Percentiles rank a stretch among this genome's conserved stretches.
These are phyloP conservation scores for Euschistus heros DNA, from an alignment of 1,140 invertebrate species.

Conservation along the genomic window DNA sequence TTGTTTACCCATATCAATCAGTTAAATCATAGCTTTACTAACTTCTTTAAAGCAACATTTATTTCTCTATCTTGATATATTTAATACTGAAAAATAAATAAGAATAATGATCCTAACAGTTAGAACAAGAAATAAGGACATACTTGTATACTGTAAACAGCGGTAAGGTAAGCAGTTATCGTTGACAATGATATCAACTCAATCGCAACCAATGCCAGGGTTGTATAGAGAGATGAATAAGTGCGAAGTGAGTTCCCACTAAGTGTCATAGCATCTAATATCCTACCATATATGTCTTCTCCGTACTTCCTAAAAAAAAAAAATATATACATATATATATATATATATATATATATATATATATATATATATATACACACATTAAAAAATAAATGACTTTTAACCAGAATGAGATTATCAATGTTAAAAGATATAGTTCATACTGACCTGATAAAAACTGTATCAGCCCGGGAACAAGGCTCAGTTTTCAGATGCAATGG, in stretches of 20 bases:
- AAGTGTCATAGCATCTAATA: conserved; percentile 60
- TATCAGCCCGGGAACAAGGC: not conserved
- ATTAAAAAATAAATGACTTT: not conserved
- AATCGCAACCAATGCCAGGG: conserved; percentile 74
- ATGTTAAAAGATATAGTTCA: conserved; percentile 52
- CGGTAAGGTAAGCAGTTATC: conserved; percentile 71
- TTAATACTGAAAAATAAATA: too few relatives aligned
- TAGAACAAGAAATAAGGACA: too few relatives aligned
- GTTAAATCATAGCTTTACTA: too few relatives aligned
- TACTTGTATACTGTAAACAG: conserved; percentile 55
- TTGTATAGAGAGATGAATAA: conserved; percentile 84
- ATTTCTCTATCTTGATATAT: too few relatives aligned
- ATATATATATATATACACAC: not conserved
- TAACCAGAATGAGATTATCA: not conserved
- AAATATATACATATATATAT: not conserved
- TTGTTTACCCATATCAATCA: too few relatives aligned
- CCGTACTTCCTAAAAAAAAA: conserved; percentile 65
- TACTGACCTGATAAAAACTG: conserved; percentile 7
- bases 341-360: not conserved
- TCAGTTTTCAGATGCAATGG: not conserved
- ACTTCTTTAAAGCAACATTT: too few relatives aligned
- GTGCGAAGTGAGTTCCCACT: conserved; percentile 72
- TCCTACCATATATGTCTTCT: conserved; percentile 64
- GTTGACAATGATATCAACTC: conserved; percentile 84
- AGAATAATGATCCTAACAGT: too few relatives aligned